phyloP scores from a whole-genome alignment of 2,113 vertebrate genomes.

The Galbula dea region DNA sequence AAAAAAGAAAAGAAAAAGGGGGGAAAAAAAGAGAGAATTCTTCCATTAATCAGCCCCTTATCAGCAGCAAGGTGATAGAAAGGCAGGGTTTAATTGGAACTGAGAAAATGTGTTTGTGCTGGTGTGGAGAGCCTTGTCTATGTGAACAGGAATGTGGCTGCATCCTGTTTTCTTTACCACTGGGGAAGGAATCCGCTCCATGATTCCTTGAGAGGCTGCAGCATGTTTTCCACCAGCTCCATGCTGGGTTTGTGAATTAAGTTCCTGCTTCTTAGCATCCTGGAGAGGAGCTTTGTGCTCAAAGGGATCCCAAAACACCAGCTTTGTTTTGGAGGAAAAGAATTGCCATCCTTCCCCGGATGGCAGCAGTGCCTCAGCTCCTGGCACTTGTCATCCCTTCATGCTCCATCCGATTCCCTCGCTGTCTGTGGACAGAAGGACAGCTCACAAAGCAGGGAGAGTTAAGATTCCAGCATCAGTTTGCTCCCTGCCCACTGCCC shows the following conservation, averaged over 20 bases:
- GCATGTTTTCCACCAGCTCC: constrained; percentile 36
- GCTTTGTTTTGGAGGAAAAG: not conserved
- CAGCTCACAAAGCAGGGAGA: not conserved
- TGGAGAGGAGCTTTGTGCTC: constrained; percentile 23
- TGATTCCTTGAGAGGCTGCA: constrained; percentile 24
- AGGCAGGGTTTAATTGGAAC: constrained; percentile 72
- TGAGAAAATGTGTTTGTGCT: constrained; percentile 65
- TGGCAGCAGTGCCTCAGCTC: not conserved
- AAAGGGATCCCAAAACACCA: not conserved
- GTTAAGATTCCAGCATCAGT: no score
- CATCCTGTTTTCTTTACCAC: constrained; percentile 81
- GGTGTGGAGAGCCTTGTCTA: constrained; percentile 64
- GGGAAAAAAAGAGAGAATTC: constrained; percentile 67
- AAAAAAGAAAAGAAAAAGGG: not conserved
- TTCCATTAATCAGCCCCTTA: constrained; percentile 72
- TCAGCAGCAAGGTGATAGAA: constrained; percentile 68
- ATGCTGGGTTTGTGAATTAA: not conserved
- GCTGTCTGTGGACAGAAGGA: rapidly evolving
- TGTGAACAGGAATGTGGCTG: constrained; percentile 78
- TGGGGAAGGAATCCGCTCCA: constrained; percentile 36
- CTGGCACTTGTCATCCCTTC: not conserved
- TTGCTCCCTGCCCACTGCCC: rapidly evolving
- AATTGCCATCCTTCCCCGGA: rapidly evolving
- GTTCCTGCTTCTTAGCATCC: constrained; percentile 13
- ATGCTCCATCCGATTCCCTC: rapidly evolving